phyloP scores from a whole-genome alignment of 2,888 invertebrate species.

The Chaetoderma sp. region DNA sequence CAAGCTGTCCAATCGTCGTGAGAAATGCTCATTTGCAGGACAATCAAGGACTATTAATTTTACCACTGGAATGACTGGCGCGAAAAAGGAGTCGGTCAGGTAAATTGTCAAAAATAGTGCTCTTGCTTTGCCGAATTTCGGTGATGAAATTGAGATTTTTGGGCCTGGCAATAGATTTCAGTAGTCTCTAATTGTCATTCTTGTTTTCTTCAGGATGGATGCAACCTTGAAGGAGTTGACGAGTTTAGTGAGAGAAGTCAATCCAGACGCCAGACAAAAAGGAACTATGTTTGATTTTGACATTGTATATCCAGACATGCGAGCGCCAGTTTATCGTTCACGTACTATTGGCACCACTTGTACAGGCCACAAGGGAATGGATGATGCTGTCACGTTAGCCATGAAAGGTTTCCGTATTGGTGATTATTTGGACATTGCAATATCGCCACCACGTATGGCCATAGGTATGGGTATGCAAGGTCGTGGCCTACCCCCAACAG shows the following conservation, averaged over 20 bases:
- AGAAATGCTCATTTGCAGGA: no score
- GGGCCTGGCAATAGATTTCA: no score
- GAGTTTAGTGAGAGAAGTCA: conserved; percentile 97
- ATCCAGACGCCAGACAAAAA: conserved; percentile 93
- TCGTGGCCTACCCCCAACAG: no score
- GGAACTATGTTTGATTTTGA: conserved; percentile 98
- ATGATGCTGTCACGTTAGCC: conserved; percentile 91
- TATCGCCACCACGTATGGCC: conserved; percentile 70
- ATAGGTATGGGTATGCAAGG: conserved; percentile 23
- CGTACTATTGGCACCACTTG: conserved; percentile 95
- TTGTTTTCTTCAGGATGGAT: conserved; percentile 78
- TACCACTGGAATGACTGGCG: no score
- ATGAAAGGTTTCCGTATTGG: conserved; percentile 88
- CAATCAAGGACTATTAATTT: no score
- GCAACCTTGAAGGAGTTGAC: conserved; percentile 96
- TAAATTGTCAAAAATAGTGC: no score
- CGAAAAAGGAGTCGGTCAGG: no score
- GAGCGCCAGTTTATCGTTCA: conserved; percentile 75
- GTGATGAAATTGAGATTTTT: no score
- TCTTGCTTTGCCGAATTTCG: no score
- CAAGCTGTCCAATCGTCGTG: no score
- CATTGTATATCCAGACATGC: conserved; percentile 73
- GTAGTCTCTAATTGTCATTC: no score
- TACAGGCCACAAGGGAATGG: conserved; percentile 88
- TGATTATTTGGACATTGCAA: conserved; percentile 97